Evolutionary conservation across 2,797 vertebrate genomes (phyloP).

Genomic region (Mus minutoides): DNA sequence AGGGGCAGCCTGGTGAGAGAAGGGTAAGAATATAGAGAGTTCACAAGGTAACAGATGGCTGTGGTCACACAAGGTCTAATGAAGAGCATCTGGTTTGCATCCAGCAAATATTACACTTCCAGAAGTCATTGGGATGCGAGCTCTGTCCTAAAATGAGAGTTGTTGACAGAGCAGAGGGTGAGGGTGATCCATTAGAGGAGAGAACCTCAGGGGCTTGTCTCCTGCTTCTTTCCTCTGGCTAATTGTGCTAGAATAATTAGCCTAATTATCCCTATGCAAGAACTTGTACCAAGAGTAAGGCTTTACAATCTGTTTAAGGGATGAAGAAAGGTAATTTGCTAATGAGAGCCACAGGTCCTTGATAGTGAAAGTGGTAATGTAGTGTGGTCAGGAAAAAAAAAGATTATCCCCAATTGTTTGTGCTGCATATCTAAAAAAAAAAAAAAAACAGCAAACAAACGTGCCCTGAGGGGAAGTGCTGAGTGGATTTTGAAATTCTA

Average conservation of each 20-base stretch:
- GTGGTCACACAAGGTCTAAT: background rate
- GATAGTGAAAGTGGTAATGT: background rate
- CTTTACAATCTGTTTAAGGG: background rate
- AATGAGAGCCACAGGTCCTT: background rate
- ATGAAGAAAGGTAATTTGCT: conserved; percentile 44
- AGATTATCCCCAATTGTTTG: background rate
- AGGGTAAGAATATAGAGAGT: background rate
- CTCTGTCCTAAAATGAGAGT: conserved; percentile 5
- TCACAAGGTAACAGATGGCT: background rate
- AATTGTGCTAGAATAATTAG: conserved; percentile 56
- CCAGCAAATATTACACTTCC: background rate
- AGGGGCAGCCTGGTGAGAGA: background rate
- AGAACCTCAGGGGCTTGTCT: background rate
- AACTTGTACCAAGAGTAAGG: background rate
- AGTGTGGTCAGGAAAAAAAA: background rate
- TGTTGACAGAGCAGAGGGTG: conserved; percentile 6
- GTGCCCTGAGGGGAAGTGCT: background rate
- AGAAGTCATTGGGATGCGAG: background rate
- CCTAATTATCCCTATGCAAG: background rate
- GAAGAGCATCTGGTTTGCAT: background rate
- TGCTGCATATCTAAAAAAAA: background rate
- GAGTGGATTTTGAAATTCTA: conserved; percentile 40
- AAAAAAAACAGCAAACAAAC: background rate
- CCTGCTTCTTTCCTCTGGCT: conserved; percentile 26
- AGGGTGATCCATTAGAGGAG: background rate